Evolutionary conservation across 1,140 invertebrate species (phyloP).

Genomic region (Meloidogyne floridensis): DNA sequence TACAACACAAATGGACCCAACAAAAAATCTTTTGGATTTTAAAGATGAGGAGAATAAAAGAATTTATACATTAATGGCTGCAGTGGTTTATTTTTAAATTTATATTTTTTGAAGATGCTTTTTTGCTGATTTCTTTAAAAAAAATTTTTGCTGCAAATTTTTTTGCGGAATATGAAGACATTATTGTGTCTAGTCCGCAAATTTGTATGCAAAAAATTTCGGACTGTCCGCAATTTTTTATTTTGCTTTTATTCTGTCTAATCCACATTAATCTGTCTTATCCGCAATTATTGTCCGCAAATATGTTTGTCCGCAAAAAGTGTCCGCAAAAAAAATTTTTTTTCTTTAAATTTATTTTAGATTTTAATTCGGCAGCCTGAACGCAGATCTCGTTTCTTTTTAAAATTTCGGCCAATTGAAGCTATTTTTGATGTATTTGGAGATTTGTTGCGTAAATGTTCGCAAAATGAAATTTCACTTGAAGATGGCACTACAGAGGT

Average conservation of each 20-base stretch:
- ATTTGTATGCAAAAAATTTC: too few species aligned
- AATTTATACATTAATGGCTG: conserved; percentile 7
- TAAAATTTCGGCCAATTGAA: conserved; percentile 28
- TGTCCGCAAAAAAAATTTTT: not conserved
- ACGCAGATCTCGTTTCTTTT: conserved; percentile 17
- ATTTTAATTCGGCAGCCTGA: conserved; percentile 30
- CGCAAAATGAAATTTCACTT: not conserved
- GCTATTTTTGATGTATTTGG: not conserved
- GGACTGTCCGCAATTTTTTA: too few species aligned
- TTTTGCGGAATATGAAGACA: too few species aligned
- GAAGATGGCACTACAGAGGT: not conserved
- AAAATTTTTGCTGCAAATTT: too few species aligned
- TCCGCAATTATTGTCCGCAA: too few species aligned
- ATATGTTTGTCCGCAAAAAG: too few species aligned
- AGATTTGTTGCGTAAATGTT: not conserved
- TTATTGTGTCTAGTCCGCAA: too few species aligned
- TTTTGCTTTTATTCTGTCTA: too few species aligned
- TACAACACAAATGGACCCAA: conserved; percentile 8
- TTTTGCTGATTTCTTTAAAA: too few species aligned
- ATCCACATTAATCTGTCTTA: too few species aligned
- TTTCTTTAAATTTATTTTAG: not conserved
- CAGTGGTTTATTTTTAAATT: conserved; percentile 1
- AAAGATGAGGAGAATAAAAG: not conserved
- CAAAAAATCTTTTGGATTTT: not conserved
- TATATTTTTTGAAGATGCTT: too few species aligned